Evolutionary conservation across 2,797 vertebrate genomes (phyloP).

Genomic region (Australoheros facetus): DNA sequence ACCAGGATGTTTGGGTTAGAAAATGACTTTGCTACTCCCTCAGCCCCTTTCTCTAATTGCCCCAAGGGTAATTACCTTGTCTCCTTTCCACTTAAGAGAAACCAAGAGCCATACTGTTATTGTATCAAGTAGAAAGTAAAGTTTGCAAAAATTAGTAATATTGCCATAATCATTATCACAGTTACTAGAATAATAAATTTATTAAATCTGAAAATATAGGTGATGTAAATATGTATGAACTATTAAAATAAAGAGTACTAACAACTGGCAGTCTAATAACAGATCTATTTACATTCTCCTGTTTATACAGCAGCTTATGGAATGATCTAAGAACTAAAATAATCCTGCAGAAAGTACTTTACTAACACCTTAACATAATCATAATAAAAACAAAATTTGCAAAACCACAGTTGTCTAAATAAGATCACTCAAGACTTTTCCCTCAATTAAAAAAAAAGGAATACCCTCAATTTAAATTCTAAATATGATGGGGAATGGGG

Average conservation of each 20-base stretch:
- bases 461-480: slow-evolving; percentile 66
- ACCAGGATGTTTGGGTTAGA: slow-evolving; percentile 87
- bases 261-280: slow-evolving; percentile 40
- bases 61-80: slow-evolving; percentile 81
- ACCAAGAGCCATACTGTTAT: slow-evolving; percentile 68
- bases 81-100: slow-evolving; percentile 78
- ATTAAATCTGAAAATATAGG: slow-evolving; percentile 30
- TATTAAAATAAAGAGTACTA: slow-evolving; percentile 37
- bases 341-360: slow-evolving; percentile 56
- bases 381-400: slow-evolving; percentile 78
- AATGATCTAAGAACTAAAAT: slow-evolving; percentile 46
- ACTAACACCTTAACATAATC: slow-evolving; percentile 78
- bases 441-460: slow-evolving; percentile 17
- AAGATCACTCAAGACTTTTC: slow-evolving; percentile 71
- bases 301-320: slow-evolving; percentile 48
- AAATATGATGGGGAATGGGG: slow-evolving; percentile 59
- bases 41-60: slow-evolving; percentile 80
- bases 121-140: slow-evolving; percentile 51
- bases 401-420: slow-evolving; percentile 63
- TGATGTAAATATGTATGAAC: slow-evolving; percentile 48
- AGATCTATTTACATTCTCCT: slow-evolving; percentile 27
- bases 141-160: slow-evolving; percentile 54
- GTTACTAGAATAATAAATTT: slow-evolving; percentile 57
- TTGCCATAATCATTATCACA: slow-evolving; percentile 56
- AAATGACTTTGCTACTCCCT: slow-evolving; percentile 82